A percentile compares a stretch with the other conserved stretches of the same genome.
Evolutionary conservation across 2,797 vertebrate species (phyloP).

Genomic region (Xiphophorus birchmanni): DNA sequence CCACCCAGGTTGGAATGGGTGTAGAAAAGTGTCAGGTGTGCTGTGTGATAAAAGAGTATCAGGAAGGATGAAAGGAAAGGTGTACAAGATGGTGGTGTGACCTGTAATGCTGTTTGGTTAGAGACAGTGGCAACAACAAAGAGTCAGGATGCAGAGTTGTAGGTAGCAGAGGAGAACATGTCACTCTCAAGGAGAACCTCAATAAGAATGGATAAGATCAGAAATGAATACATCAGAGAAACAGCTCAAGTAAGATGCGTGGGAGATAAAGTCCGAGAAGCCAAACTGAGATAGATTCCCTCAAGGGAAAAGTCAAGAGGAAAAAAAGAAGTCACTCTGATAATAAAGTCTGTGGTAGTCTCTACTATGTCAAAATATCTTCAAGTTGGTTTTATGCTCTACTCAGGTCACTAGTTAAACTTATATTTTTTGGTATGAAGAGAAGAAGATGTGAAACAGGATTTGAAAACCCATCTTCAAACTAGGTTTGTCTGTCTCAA

Average conservation of each 20-base stretch:
- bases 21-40: too few relatives aligned
- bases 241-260: too few relatives aligned
- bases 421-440: not conserved
- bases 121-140: not conserved
- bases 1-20: too few relatives aligned
- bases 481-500: not conserved
- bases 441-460: not conserved
- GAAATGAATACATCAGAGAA: too few relatives aligned
- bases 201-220: not conserved
- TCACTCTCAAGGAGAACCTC: not conserved
- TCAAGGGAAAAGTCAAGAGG: too few relatives aligned
- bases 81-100: not conserved
- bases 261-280: too few relatives aligned
- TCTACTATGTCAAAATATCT: not conserved
- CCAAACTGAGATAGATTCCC: too few relatives aligned
- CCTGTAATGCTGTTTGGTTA: not conserved
- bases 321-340: not conserved
- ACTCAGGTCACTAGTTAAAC: not conserved
- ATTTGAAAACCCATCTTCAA: not conserved
- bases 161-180: not conserved
- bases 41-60: too few relatives aligned
- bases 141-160: not conserved
- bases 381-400: not conserved
- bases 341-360: not conserved
- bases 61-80: not conserved